These are phyloP conservation scores for Luidia sarsii DNA, from an alignment of 53 echinoderm and acorn worm genomes.

Conservation along the genomic window DNA sequence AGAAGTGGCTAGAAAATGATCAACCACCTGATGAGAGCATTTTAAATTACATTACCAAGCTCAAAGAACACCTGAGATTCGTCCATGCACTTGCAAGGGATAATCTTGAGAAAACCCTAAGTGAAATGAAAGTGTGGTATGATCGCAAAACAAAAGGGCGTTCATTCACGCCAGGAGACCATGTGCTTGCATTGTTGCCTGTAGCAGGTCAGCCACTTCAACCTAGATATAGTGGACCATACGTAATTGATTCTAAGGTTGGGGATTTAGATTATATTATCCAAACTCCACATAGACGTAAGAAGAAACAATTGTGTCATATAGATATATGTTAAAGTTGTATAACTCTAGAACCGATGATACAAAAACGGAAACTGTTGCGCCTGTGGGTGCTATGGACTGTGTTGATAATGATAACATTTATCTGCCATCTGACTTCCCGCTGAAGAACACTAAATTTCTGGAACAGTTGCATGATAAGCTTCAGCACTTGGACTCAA, in stretches of 20 bases:
- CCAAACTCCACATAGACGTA: slow-evolving; percentile 45
- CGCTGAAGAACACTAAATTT: slow-evolving; percentile 49
- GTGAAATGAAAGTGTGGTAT: slow-evolving; percentile 48
- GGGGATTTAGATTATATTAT: slow-evolving; percentile 55
- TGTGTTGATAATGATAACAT: neutral
- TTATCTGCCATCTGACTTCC: no score
- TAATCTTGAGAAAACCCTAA: slow-evolving; percentile 32
- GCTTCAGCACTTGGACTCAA: slow-evolving; percentile 37
- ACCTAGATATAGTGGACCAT: slow-evolving; percentile 56
- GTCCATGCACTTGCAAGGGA: slow-evolving; percentile 55
- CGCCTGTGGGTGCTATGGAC: neutral
- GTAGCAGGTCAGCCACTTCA: slow-evolving; percentile 27
- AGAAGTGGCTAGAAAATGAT: slow-evolving; percentile 14
- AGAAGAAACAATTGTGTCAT: slow-evolving; percentile 54
- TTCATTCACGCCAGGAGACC: slow-evolving; percentile 49
- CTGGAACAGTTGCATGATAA: slow-evolving; percentile 31
- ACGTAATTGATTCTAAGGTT: slow-evolving; percentile 27
- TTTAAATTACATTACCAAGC: slow-evolving; percentile 56
- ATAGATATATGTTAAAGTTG: slow-evolving; percentile 67
- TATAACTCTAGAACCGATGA: neutral
- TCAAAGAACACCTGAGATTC: slow-evolving; percentile 34
- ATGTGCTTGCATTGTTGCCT: slow-evolving; percentile 61
- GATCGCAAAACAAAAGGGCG: slow-evolving; percentile 32
- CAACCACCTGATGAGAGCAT: neutral
- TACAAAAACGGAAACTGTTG: no score